Percentiles rank a stretch among this genome's conserved stretches.
Evolutionary conservation across 2,797 vertebrate genomes (phyloP).

Genomic region (Limnodromus scolopaceus): DNA sequence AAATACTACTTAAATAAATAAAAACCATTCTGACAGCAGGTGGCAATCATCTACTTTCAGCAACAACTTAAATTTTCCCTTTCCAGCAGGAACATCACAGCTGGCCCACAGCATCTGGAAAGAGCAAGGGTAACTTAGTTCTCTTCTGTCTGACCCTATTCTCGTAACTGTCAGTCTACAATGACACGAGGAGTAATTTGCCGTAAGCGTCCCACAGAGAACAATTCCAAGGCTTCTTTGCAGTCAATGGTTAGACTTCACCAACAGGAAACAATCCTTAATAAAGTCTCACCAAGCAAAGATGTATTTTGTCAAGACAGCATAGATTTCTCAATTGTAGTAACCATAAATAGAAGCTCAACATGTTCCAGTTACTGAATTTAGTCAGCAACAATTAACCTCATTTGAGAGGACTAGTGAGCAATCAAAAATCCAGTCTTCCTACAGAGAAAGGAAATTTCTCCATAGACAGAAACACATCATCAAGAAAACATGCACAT

Average conservation of each 20-base stretch:
- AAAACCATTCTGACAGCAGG: not conserved
- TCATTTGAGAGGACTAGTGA: not conserved
- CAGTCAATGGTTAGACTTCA: not conserved
- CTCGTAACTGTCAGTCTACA: not conserved
- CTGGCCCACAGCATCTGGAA: not conserved
- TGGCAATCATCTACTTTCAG: not conserved
- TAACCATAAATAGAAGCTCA: not conserved
- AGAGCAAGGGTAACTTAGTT: not conserved
- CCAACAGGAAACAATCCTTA: not conserved
- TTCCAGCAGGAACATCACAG: not conserved
- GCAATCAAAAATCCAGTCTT: not conserved
- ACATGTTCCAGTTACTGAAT: not conserved
- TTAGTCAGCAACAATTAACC: conserved; percentile 3
- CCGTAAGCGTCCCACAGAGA: not conserved
- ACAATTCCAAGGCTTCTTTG: not conserved
- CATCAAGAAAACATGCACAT: not conserved
- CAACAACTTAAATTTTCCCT: not conserved
- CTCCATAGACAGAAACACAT: not conserved
- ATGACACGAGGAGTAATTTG: not conserved
- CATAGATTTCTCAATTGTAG: not conserved
- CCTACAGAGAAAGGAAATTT: not conserved
- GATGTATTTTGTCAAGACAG: not conserved
- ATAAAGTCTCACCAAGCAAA: not conserved
- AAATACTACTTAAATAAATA: not conserved
- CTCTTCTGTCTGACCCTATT: not conserved